phyloP scores from a whole-genome alignment of 2,797 vertebrate genomes.

The Sebastes steindachneri region DNA sequence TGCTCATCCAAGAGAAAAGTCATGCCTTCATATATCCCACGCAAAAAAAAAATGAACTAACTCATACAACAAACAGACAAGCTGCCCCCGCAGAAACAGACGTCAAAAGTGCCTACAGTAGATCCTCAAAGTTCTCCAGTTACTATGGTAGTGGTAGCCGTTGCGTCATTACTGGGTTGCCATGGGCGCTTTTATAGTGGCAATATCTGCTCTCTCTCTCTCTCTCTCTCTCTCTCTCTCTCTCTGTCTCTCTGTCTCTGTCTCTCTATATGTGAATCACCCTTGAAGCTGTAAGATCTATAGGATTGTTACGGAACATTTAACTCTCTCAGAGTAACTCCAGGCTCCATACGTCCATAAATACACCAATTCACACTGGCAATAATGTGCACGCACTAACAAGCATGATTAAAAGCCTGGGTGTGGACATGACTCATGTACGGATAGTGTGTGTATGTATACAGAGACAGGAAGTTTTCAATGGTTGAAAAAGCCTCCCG shows the following conservation, averaged over 20 bases:
- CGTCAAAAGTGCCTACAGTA: conserved; percentile 31
- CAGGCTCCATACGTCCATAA: conserved; percentile 7
- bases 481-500: background rate
- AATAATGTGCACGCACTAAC: background rate
- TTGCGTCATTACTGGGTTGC: conserved; percentile 64
- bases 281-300: conserved; percentile 13
- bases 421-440: conserved; percentile 22
- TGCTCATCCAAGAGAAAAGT: conserved; percentile 33
- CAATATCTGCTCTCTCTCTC: conserved; percentile 16
- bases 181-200: conserved; percentile 55
- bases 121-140: conserved; percentile 53
- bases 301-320: conserved; percentile 29
- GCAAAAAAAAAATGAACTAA: conserved; percentile 4
- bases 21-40: conserved; percentile 22
- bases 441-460: background rate
- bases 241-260: background rate
- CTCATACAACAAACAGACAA: conserved; percentile 39
- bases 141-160: conserved; percentile 64
- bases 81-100: conserved; percentile 44
- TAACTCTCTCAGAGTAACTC: background rate
- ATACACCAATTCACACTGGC: conserved; percentile 27
- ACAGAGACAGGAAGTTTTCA: background rate
- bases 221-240: background rate
- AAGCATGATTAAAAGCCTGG: conserved; percentile 23
- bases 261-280: conserved; percentile 3